Conservation (phyloP, 2,888 invertebrate species). For the Frankliniella fusca region DNA sequence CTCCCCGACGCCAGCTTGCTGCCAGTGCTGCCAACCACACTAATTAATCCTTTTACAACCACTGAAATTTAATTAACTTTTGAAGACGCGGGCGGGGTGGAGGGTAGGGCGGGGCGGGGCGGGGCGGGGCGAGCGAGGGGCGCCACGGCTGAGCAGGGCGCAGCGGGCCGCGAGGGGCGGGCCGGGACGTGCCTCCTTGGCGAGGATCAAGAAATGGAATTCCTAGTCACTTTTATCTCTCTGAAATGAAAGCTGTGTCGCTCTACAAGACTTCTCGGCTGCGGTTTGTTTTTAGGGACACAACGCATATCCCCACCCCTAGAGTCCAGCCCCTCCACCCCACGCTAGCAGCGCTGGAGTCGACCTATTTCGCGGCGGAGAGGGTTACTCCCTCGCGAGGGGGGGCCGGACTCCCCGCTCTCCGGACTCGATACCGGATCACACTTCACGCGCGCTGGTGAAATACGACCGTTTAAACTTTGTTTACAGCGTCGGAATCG, state of each 20-base stretch:
- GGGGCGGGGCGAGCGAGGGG: not conserved
- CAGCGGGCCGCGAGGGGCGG: not conserved
- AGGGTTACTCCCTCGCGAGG: not conserved
- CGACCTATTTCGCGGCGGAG: not conserved
- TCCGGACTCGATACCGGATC: not conserved
- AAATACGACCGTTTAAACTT: slow-evolving; percentile 10
- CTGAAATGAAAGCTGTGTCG: not conserved
- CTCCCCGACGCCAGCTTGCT: not conserved
- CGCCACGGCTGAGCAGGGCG: not conserved
- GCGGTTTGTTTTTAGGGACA: not conserved
- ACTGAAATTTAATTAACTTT: slow-evolving; percentile 27
- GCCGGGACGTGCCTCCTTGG: not conserved
- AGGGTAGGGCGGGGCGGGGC: not conserved
- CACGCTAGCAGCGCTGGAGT: not conserved
- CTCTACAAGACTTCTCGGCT: not conserved
- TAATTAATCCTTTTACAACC: slow-evolving; percentile 26
- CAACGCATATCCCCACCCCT: not conserved
- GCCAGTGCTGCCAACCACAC: slow-evolving; percentile 23
- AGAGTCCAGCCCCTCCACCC: not conserved
- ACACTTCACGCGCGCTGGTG: not conserved
- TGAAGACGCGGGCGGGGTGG: not conserved
- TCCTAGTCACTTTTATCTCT: not conserved
- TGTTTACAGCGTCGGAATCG: slow-evolving; percentile 9
- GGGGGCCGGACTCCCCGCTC: not conserved
- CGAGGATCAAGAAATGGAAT: not conserved